phyloP scores from a whole-genome alignment of 1,140 invertebrate species.

The Drosophila arizonae region DNA sequence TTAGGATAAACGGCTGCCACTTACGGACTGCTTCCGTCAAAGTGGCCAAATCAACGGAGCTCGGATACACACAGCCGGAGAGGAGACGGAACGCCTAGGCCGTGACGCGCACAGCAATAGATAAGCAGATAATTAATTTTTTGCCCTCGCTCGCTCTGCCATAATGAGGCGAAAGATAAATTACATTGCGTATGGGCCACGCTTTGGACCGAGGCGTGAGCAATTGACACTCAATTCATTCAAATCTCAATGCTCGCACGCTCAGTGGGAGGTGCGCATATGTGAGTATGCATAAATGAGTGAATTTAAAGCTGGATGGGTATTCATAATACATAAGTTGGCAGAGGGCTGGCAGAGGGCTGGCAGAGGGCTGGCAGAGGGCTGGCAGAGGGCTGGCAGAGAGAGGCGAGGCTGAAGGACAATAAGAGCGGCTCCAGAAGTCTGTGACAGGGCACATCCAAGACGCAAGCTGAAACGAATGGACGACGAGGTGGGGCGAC shows the following conservation, averaged over 20 bases:
- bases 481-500: too few species aligned
- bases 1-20: conserved; percentile 67
- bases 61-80: conserved; percentile 2
- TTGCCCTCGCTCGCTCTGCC: background rate
- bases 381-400: background rate
- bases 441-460: conserved; percentile 58
- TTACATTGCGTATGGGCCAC: conserved; percentile 60
- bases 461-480: background rate
- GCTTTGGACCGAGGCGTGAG: conserved; percentile 36
- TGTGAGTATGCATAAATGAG: conserved; percentile 3
- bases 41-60: conserved; percentile 18
- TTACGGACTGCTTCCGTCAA: conserved; percentile 26
- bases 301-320: conserved; percentile 9
- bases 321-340: conserved; percentile 7
- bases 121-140: conserved; percentile 38
- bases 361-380: too few species aligned
- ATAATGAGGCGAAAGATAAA: conserved; percentile 53
- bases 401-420: conserved; percentile 24
- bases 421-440: conserved; percentile 60
- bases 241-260: conserved; percentile 3
- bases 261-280: background rate
- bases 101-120: background rate
- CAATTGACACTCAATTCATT: conserved; percentile 71
- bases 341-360: background rate
- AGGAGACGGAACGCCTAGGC: conserved; percentile 9